Evolutionary conservation across 2,888 invertebrate genomes (phyloP).

Genomic region (Volucella inanis): DNA sequence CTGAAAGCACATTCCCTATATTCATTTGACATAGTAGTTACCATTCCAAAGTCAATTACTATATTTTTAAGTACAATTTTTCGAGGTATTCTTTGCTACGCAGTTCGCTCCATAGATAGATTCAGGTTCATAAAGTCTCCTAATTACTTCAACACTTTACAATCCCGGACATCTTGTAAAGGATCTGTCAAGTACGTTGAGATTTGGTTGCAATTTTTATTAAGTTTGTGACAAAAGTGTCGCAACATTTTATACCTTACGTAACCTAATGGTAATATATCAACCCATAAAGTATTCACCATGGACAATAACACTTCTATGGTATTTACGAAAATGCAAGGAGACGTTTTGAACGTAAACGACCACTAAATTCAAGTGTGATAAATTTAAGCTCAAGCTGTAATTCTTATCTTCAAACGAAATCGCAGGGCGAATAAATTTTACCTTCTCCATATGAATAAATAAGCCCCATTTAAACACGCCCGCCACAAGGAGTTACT

Average conservation of each 20-base stretch:
- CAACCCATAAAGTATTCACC: slow-evolving; percentile 53
- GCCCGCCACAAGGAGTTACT: slow-evolving; percentile 16
- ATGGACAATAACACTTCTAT: slow-evolving; percentile 41
- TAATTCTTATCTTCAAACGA: slow-evolving; percentile 59
- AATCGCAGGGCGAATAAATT: slow-evolving; percentile 66
- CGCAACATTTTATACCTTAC: neutral
- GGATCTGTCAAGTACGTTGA: no score
- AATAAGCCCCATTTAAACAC: slow-evolving; percentile 42
- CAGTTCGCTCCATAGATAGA: no score
- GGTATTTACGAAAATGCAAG: slow-evolving; percentile 53
- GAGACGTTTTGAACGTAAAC: slow-evolving; percentile 40
- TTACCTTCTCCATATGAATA: slow-evolving; percentile 61
- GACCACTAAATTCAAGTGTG: slow-evolving; percentile 68
- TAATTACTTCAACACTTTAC: no score
- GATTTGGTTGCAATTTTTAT: no score
- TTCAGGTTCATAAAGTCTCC: no score
- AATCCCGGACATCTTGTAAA: no score
- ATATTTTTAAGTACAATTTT: no score
- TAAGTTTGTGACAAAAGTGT: neutral
- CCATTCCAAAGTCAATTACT: no score
- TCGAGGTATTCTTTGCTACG: no score
- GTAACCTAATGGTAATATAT: slow-evolving; percentile 44
- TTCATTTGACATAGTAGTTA: no score
- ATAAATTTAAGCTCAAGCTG: slow-evolving; percentile 62
- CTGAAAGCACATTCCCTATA: no score